Evolutionary conservation across 2,888 invertebrate genomes (phyloP).

Genomic region (Corythucha ciliata): DNA sequence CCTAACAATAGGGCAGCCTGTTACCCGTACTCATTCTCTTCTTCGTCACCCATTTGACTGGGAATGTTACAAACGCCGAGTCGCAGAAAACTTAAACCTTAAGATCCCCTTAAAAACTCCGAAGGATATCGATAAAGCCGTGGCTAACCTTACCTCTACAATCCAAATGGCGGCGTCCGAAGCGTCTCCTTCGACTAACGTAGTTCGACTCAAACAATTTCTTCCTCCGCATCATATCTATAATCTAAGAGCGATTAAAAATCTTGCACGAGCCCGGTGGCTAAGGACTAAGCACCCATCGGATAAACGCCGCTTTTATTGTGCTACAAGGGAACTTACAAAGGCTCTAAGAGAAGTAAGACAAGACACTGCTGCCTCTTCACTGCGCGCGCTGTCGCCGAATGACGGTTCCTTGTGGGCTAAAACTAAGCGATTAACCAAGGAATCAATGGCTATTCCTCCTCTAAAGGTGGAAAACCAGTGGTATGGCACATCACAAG

Average conservation of each 20-base stretch:
- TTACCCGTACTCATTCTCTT: not conserved
- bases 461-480: not conserved
- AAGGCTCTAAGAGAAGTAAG: not conserved
- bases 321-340: not conserved
- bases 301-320: not conserved
- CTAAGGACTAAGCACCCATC: not conserved
- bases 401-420: not conserved
- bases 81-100: not conserved
- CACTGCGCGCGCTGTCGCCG: not conserved
- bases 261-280: not conserved
- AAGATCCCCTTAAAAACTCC: not conserved
- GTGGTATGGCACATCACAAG: not conserved
- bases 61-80: not conserved
- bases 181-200: not conserved
- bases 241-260: not conserved
- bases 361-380: not conserved
- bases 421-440: not conserved
- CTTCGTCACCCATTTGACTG: slow-evolving; percentile 2
- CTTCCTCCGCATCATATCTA: not conserved
- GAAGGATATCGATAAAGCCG: not conserved
- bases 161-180: not conserved
- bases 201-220: not conserved
- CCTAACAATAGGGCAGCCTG: not conserved
- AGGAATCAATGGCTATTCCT: slow-evolving; percentile 2
- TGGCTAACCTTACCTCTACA: not conserved